Evolutionary conservation across 2,113 vertebrate species (phyloP).

Genomic region (Aegithalos caudatus): DNA sequence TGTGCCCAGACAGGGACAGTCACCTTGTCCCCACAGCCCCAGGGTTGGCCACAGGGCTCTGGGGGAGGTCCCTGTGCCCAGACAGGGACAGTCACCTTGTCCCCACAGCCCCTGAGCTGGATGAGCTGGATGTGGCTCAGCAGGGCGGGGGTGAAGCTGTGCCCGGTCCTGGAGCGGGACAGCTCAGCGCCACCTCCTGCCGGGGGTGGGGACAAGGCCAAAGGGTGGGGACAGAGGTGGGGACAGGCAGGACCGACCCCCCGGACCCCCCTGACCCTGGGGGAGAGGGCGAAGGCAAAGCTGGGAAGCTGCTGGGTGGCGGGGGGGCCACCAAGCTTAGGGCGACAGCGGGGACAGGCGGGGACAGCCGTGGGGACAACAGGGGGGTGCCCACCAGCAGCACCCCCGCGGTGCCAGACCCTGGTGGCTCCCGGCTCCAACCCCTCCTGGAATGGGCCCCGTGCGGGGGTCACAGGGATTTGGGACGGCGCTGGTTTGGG

Average conservation of each 20-base stretch:
- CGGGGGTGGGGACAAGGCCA: background rate
- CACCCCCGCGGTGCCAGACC: background rate
- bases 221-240: background rate
- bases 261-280: too few relatives aligned
- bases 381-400: too few relatives aligned
- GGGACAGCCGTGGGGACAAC: fast-evolving
- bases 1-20: fast-evolving
- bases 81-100: fast-evolving
- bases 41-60: background rate
- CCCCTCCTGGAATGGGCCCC: too few relatives aligned
- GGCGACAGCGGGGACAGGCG: background rate
- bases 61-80: background rate
- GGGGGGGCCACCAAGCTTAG: fast-evolving
- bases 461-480: too few relatives aligned
- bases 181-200: background rate
- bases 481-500: background rate
- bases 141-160: background rate
- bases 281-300: background rate
- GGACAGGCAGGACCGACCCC: background rate
- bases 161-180: background rate
- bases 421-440: fast-evolving
- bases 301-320: background rate
- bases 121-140: background rate
- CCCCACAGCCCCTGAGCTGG: too few relatives aligned
- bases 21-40: background rate